phyloP scores from a whole-genome alignment of 2,113 vertebrate genomes.

The Grammomys dolichurus region DNA sequence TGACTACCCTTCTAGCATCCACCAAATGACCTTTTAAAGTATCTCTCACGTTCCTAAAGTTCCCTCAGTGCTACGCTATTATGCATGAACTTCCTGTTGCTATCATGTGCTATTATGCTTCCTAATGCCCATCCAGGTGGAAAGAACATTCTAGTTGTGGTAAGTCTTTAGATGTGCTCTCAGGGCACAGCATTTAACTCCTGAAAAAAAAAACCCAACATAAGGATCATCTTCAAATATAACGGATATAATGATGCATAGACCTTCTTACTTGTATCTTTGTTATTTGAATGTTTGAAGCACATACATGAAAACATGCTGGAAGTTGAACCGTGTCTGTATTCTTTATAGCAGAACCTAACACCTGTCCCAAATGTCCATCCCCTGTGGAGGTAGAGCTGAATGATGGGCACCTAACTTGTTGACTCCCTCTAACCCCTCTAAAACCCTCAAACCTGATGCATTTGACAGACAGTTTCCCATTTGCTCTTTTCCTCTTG shows the following conservation, averaged over 20 bases:
- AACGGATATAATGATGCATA: background rate
- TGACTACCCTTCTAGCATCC: background rate
- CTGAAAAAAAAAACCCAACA: slow-evolving; percentile 3
- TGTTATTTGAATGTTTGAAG: slow-evolving; percentile 18
- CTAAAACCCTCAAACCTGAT: background rate
- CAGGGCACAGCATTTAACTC: background rate
- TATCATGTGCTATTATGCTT: background rate
- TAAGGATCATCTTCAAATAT: background rate
- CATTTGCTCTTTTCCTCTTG: background rate
- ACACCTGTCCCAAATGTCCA: background rate
- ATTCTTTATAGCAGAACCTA: slow-evolving; percentile 21
- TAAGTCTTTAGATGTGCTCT: background rate
- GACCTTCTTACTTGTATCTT: slow-evolving; percentile 44
- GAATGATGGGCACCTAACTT: background rate
- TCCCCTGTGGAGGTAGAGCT: background rate
- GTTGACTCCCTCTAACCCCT: background rate
- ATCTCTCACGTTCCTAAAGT: background rate
- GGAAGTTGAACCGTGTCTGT: background rate
- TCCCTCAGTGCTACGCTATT: background rate
- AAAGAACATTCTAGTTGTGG: slow-evolving; percentile 8
- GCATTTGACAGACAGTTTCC: slow-evolving; percentile 9
- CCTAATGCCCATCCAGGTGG: background rate
- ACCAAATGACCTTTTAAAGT: slow-evolving; percentile 38
- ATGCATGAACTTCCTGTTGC: background rate
- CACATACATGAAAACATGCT: background rate